Conservation (phyloP, 2,113 vertebrate genomes). For the Neoarius graeffei region DNA sequence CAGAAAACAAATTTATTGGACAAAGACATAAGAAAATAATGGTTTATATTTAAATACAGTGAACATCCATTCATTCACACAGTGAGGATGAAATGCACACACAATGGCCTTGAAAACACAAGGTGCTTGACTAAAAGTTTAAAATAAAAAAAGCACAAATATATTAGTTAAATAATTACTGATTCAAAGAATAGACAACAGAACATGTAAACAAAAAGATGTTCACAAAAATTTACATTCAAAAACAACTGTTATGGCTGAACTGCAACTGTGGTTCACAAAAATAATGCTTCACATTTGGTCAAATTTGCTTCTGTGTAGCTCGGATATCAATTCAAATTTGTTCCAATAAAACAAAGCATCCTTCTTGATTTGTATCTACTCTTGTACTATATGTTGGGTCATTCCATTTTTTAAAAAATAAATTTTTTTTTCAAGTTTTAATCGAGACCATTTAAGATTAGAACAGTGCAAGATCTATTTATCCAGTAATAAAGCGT, state of each 20-base stretch:
- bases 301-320: background rate
- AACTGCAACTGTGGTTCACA: slow-evolving; percentile 25
- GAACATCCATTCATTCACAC: slow-evolving; percentile 52
- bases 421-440: background rate
- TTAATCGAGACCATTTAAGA: slow-evolving; percentile 12
- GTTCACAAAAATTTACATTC: slow-evolving; percentile 62
- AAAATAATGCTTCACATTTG: slow-evolving; percentile 24
- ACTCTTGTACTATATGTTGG: background rate
- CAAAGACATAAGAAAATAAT: slow-evolving; percentile 44
- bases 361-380: background rate
- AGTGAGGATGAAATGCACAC: slow-evolving; percentile 64
- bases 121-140: slow-evolving; percentile 62
- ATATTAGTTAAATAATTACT: slow-evolving; percentile 38
- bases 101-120: slow-evolving; percentile 58
- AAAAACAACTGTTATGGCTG: slow-evolving; percentile 56
- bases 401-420: background rate
- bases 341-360: background rate
- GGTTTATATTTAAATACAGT: slow-evolving; percentile 32
- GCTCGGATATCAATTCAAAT: background rate
- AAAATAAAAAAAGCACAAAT: slow-evolving; percentile 58
- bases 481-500: slow-evolving; percentile 10
- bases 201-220: slow-evolving; percentile 66
- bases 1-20: slow-evolving; percentile 74
- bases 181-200: slow-evolving; percentile 60
- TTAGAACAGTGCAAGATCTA: background rate